Base-by-base conservation (phyloP, 2,113 vertebrate species). In the Cyphomyrus discorhynchus region DNA sequence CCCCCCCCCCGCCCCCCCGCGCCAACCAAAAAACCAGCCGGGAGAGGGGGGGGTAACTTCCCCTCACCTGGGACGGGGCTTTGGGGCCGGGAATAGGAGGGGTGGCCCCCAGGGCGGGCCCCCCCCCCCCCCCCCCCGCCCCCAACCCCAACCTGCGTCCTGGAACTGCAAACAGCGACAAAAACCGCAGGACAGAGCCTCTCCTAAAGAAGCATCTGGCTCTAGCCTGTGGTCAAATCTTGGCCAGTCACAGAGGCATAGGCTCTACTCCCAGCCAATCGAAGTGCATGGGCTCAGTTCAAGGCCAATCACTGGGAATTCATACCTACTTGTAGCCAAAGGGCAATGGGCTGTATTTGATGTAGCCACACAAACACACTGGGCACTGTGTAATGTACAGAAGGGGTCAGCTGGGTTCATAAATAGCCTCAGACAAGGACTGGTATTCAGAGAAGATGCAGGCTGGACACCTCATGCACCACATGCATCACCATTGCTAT, bases 191-290 rank as follows among this genome's bases (percentile, higher is more conserved):
- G n/a, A 90, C 70, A 13, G 3, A 92, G 93, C 94, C 95, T 92
- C 95, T 95, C 89, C 82, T 87, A 80, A 24, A 52, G 89, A 91
- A 91, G 92, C 94, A 93, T 94, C 93, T 95, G 95, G 93, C 91
- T 46, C 84, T n/a, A 86, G 49, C 84, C 46, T 47, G 45, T 52
- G 46, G 24, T 10, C 21, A n/a, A n/a, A 58, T 8, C 56, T 58
- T 21, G 24, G 56, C 56, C 21, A 58, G 24, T 58, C 53, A 56
- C 53, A 86, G 24, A 27, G 21, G n/a, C 21, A 8, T 49, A 10
- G 45, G 47, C 24, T 27, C 45, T 31, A 10, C 83, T 86, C 45
- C 47, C n/a, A 49, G 83, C 83, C 83, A 50, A 86, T 86, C 47
- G 15, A n/a, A 70, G 62, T 10, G 77, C 62, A 10, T 70, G 77